Percentiles rank a stretch among this genome's conserved stretches.
phyloP scores from a whole-genome alignment of 2,888 invertebrate genomes.

The Lycocerus yunnanus region DNA sequence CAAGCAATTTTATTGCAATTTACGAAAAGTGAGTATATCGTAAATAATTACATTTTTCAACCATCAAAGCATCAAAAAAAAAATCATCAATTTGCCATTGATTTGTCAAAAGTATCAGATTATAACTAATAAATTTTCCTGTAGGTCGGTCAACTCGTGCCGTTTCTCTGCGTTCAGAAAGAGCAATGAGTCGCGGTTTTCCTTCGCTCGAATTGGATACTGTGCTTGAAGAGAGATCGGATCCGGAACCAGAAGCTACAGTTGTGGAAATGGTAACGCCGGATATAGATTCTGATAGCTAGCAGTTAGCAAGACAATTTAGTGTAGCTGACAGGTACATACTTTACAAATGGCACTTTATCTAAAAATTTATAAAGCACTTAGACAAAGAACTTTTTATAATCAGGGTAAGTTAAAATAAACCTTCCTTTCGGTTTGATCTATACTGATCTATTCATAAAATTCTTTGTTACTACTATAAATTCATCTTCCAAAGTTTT shows the following conservation, averaged over 20 bases:
- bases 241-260: conserved; percentile 66
- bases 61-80: too few relatives aligned
- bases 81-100: background rate
- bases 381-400: background rate
- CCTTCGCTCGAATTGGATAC: conserved; percentile 81
- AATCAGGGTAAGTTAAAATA: background rate
- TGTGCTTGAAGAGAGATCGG: conserved; percentile 82
- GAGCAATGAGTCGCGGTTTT: conserved; percentile 73
- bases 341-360: background rate
- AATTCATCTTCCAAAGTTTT: background rate
- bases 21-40: background rate
- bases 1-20: background rate
- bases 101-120: background rate
- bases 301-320: conserved; percentile 47
- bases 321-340: conserved; percentile 48
- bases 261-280: conserved; percentile 53
- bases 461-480: background rate
- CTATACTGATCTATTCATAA: background rate
- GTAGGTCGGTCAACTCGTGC: conserved; percentile 63
- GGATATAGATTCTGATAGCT: conserved; percentile 51
- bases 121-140: background rate
- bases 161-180: conserved; percentile 66
- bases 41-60: background rate
- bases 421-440: background rate
- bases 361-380: background rate